These are phyloP conservation scores for Hetaerina americana DNA, from an alignment of 1,140 invertebrate genomes.

Conservation along the genomic window DNA sequence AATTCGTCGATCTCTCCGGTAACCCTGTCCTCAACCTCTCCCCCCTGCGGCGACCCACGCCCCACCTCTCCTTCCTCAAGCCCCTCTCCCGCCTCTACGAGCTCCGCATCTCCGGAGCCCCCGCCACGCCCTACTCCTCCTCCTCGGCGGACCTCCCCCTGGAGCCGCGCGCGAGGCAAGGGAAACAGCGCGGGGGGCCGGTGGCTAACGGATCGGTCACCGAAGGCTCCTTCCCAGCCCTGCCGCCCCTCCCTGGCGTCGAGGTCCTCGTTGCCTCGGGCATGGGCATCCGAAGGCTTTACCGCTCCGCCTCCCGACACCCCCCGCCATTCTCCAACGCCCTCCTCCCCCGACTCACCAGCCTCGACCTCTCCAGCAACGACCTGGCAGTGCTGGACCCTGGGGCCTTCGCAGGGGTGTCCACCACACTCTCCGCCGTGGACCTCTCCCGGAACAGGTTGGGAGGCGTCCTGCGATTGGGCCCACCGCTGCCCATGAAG, in stretches of 20 bases:
- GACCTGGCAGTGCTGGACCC: slow-evolving; percentile 53
- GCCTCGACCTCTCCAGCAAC: slow-evolving; percentile 68
- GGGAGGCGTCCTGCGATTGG: slow-evolving; percentile 45
- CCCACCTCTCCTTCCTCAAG: slow-evolving; percentile 21
- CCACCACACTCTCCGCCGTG: slow-evolving; percentile 51
- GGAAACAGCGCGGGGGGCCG: too few relatives aligned
- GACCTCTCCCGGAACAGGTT: slow-evolving; percentile 56
- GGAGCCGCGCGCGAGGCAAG: slow-evolving; percentile 32
- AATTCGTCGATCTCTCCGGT: slow-evolving; percentile 61
- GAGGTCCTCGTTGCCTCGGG: slow-evolving; percentile 34
- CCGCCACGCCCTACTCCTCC: slow-evolving; percentile 55
- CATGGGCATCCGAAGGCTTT: slow-evolving; percentile 1
- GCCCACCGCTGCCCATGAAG: slow-evolving; percentile 44
- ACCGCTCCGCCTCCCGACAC: not conserved
- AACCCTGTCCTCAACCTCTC: slow-evolving; percentile 49
- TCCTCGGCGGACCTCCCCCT: slow-evolving; percentile 29
- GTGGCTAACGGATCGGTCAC: too few relatives aligned
- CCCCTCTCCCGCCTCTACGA: slow-evolving; percentile 53
- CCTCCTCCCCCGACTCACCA: slow-evolving; percentile 50
- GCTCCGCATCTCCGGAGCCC: slow-evolving; percentile 66
- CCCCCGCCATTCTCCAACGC: not conserved
- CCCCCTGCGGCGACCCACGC: slow-evolving; percentile 39
- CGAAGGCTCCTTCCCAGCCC: slow-evolving; percentile 49
- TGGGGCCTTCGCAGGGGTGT: slow-evolving; percentile 53
- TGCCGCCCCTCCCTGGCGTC: slow-evolving; percentile 45